phyloP scores from a whole-genome alignment of 2,113 vertebrate species.

The Rhinopomastus cyanomelas region DNA sequence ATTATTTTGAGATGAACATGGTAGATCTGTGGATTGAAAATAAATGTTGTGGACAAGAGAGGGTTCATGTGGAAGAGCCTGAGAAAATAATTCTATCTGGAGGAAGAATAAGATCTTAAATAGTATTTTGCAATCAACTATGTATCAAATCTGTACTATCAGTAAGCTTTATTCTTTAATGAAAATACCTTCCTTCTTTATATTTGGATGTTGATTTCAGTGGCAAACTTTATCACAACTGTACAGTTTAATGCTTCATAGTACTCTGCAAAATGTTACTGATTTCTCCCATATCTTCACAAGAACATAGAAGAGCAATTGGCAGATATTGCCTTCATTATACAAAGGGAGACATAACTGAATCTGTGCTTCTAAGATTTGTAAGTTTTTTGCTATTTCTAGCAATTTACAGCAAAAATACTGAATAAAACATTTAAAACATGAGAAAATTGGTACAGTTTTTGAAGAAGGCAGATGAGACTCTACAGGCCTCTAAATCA shows the following conservation, averaged over 20 bases:
- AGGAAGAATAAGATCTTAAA: background rate
- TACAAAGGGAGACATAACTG: background rate
- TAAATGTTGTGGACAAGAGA: background rate
- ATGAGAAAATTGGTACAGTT: background rate
- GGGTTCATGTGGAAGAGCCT: background rate
- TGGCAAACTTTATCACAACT: background rate
- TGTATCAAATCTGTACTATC: background rate
- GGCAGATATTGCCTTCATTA: background rate
- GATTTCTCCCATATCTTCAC: background rate
- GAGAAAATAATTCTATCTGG: background rate
- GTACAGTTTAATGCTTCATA: background rate
- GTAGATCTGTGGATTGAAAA: background rate
- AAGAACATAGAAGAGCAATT: background rate
- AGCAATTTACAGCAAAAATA: background rate
- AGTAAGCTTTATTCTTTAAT: background rate
- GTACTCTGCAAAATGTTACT: background rate
- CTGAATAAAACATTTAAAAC: background rate
- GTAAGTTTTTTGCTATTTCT: background rate
- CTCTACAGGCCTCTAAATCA: background rate
- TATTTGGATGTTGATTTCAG: background rate
- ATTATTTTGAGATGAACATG: background rate
- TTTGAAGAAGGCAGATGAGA: background rate
- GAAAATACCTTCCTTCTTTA: background rate
- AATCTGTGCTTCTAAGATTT: background rate
- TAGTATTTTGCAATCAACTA: background rate